phyloP scores from a whole-genome alignment of 2,888 invertebrate genomes.

The Liposcelis brunnea region DNA sequence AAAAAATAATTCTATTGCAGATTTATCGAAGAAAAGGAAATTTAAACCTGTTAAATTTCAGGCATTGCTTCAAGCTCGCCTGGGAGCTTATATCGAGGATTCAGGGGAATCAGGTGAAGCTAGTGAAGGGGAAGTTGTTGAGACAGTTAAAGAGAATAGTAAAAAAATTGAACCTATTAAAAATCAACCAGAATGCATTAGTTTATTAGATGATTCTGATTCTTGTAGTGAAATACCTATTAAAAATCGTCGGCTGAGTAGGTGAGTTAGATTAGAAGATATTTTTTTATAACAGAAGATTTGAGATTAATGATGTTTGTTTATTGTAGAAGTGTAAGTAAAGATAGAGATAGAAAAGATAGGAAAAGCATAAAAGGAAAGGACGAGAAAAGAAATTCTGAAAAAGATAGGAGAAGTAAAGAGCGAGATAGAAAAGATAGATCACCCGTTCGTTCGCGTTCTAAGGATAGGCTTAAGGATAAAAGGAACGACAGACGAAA shows the following conservation, averaged over 20 bases:
- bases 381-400: conserved; percentile 5
- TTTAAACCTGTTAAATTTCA: conserved; percentile 16
- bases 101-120: not conserved
- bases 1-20: not conserved
- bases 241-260: conserved; percentile 13
- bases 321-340: conserved; percentile 18
- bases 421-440: conserved; percentile 20
- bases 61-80: conserved; percentile 51
- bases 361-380: conserved; percentile 13
- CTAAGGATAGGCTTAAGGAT: too few relatives aligned
- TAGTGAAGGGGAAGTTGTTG: conserved; percentile 16
- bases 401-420: conserved; percentile 21
- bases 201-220: conserved; percentile 20
- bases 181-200: conserved; percentile 19
- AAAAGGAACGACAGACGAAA: conserved; percentile 23
- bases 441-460: too few relatives aligned
- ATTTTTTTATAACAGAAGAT: too few relatives aligned
- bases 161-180: conserved; percentile 12
- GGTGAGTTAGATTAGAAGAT: conserved; percentile 11
- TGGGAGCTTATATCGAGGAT: conserved; percentile 58
- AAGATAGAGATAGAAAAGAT: conserved; percentile 17
- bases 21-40: not conserved
- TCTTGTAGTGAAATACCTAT: conserved; percentile 13
- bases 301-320: too few relatives aligned
- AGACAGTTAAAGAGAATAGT: conserved; percentile 9